Evolutionary conservation across 2,888 invertebrate genomes (phyloP).

Genomic region (Aphelenchoides bicaudatus): DNA sequence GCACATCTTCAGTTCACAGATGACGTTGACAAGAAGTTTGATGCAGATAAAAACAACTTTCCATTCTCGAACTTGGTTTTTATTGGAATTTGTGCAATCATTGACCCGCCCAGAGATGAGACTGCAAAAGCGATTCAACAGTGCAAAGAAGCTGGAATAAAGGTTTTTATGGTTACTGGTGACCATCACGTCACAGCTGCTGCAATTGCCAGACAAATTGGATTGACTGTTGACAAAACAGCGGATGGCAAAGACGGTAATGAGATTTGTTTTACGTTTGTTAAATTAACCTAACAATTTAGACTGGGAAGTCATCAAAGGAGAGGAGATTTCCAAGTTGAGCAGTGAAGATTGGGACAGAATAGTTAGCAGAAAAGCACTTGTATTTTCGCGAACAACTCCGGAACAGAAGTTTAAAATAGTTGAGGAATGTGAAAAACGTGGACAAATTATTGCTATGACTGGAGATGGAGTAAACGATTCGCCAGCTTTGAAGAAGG

Average conservation of each 20-base stretch:
- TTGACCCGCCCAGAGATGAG: constrained; percentile 36
- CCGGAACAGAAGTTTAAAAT: constrained; percentile 32
- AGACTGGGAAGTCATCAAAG: constrained; percentile 25
- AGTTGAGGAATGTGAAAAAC: constrained; percentile 32
- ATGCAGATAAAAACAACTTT: constrained; percentile 22
- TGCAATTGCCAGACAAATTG: constrained; percentile 56
- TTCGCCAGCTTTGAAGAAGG: constrained; percentile 30
- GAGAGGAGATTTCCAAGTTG: constrained; percentile 26
- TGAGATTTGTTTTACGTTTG: constrained; percentile 1
- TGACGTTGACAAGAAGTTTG: constrained; percentile 27
- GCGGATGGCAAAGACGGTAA: neutral
- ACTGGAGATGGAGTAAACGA: constrained; percentile 38
- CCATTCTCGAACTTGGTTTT: constrained; percentile 27
- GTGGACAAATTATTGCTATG: constrained; percentile 32
- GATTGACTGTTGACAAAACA: constrained; percentile 38
- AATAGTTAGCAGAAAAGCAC: constrained; percentile 12
- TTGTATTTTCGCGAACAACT: constrained; percentile 33
- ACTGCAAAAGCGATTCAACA: constrained; percentile 55
- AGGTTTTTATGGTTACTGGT: constrained; percentile 53
- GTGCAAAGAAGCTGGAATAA: constrained; percentile 58
- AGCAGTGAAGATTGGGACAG: constrained; percentile 29
- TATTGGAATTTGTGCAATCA: constrained; percentile 31
- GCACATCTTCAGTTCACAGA: constrained; percentile 27
- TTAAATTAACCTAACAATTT: neutral
- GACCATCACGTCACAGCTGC: constrained; percentile 58